Base-by-base conservation (phyloP, 2,797 vertebrate species). In the Pyrrhura leucotis region DNA sequence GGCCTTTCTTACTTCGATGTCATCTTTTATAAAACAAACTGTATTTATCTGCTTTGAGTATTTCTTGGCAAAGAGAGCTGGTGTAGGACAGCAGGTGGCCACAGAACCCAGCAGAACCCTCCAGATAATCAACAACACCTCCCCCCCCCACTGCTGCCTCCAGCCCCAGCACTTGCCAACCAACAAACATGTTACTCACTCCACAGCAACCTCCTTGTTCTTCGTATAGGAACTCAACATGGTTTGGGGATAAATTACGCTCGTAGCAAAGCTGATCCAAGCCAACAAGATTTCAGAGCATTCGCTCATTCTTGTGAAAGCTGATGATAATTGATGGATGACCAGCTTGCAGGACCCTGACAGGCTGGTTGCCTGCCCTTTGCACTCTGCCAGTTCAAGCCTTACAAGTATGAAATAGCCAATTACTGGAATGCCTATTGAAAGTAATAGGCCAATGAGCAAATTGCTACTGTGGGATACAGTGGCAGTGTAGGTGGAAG, bases 391-490 rank as follows among this genome's bases (percentile, higher is more conserved):
- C 98, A 98, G 98, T 98, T 99, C 98, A 99, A 98, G 98, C 98
- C 98, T 99, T 98, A 98, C 99, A 98, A 99, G 98, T 99, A 99
- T 99, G 99, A 99, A 99, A 99, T 99, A 99, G 98, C 98, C 99
- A 99, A 99, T 99, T 99, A 99, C 99, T 98, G 96, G 92, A 93
- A 98, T 98, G 97, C 98, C 98, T 98, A 98, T 98, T 98, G 98
- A 98, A 99, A 98, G 98, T 98, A 99, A 99, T 98, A 99, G 98
- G 97, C 98, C 98, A 98, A 98, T 99, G 99, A 99, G 98, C 98
- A 99, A 99, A 99, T 98, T 98, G 98, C 98, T 98, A 98, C 98
- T 98, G 96, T 98, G 98, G 98, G 99, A 99, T 87, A 78, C 42
- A 10, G 87, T 96, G 94, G 97, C 66, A 10, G 91, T 97, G 93